Conservation (phyloP, 1,140 invertebrate genomes). For the Whitmania pigra region DNA sequence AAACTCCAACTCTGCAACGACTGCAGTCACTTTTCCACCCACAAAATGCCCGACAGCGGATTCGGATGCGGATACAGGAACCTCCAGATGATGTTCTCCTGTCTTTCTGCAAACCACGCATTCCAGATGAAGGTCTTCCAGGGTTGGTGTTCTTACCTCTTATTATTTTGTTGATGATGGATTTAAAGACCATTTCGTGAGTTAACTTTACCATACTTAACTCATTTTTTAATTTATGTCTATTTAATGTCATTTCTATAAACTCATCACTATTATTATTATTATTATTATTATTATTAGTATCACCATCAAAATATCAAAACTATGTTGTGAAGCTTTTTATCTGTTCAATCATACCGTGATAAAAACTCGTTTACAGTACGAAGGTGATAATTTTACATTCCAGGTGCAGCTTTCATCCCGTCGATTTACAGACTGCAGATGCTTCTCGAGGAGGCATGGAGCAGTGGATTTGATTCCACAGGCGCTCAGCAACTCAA, state of each 20-base stretch:
- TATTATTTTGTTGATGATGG: too few relatives aligned
- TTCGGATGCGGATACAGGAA: slow-evolving; percentile 9
- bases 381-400: too few relatives aligned
- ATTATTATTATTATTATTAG: too few relatives aligned
- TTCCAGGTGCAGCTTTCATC: slow-evolving; percentile 43
- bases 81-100: slow-evolving; percentile 14
- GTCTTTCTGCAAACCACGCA: neutral
- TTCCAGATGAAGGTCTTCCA: neutral
- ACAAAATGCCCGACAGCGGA: neutral
- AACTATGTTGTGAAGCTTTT: too few relatives aligned
- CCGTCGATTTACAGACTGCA: slow-evolving; percentile 72
- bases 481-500: slow-evolving; percentile 70
- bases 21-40: neutral
- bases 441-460: slow-evolving; percentile 68
- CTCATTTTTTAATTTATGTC: too few relatives aligned
- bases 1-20: neutral
- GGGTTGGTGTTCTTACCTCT: neutral
- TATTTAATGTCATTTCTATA: too few relatives aligned
- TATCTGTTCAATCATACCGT: too few relatives aligned
- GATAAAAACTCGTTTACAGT: too few relatives aligned
- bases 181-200: too few relatives aligned
- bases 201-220: too few relatives aligned
- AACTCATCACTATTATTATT: too few relatives aligned
- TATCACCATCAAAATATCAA: too few relatives aligned
- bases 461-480: slow-evolving; percentile 72